These are phyloP conservation scores for Anguilla megastoma DNA, from an alignment of 2,797 vertebrate genomes.

Conservation along the genomic window DNA sequence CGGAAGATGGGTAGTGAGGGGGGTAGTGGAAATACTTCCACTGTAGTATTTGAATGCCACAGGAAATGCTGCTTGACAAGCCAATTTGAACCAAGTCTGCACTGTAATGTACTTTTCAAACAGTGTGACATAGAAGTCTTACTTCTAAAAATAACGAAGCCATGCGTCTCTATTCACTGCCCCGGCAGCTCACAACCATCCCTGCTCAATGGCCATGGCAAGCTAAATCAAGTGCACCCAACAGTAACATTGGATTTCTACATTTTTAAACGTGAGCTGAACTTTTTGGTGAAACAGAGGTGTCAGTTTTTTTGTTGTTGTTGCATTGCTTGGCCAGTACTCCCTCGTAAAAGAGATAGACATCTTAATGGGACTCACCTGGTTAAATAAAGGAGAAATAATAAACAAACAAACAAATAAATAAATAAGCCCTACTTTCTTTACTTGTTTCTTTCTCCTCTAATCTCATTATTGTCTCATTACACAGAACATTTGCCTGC, in stretches of 20 bases:
- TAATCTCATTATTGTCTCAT: no score
- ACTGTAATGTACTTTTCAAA: neutral
- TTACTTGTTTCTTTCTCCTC: no score
- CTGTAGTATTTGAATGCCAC: neutral
- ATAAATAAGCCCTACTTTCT: no score
- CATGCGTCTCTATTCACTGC: neutral
- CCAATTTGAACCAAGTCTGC: neutral
- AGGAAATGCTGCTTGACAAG: neutral
- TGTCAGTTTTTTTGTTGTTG: no score
- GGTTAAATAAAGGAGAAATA: no score
- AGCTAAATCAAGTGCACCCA: neutral
- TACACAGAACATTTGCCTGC: no score
- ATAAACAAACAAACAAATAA: no score
- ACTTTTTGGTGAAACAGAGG: neutral
- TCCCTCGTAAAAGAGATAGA: no score
- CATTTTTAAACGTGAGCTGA: neutral
- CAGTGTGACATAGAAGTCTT: neutral
- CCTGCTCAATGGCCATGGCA: neutral
- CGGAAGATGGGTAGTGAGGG: no score
- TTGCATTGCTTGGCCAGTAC: no score
- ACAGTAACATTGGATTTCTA: neutral
- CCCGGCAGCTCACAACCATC: neutral
- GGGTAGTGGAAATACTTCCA: no score
- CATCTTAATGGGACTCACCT: no score
- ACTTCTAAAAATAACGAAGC: neutral